phyloP scores from a whole-genome alignment of 2,888 invertebrate genomes.

The Hyposoter dolosus region DNA sequence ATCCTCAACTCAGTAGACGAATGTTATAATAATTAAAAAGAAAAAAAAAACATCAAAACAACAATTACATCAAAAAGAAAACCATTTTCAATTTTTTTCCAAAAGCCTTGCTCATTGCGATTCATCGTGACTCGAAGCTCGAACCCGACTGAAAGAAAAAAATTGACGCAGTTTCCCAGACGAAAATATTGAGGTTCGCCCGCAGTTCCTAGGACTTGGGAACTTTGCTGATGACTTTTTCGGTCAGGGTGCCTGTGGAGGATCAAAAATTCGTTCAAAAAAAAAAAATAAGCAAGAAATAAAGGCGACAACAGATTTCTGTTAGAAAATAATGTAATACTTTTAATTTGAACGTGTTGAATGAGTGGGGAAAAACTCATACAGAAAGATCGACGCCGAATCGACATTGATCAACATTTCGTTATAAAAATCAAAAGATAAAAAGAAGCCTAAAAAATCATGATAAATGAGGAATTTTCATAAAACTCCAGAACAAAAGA shows the following conservation, averaged over 20 bases:
- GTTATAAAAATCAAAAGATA: not conserved
- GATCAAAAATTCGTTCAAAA: not conserved
- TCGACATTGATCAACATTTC: not conserved
- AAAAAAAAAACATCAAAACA: slow-evolving; percentile 28
- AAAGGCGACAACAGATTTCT: not conserved
- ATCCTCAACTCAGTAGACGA: slow-evolving; percentile 60
- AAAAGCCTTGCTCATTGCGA: not conserved
- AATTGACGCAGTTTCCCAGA: too few relatives aligned
- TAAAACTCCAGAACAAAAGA: slow-evolving; percentile 2
- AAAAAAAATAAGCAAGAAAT: not conserved
- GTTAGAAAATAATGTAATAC: slow-evolving; percentile 67
- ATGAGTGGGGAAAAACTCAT: slow-evolving; percentile 29
- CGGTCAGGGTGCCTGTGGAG: not conserved
- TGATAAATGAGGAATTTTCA: slow-evolving; percentile 12
- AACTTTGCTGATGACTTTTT: not conserved
- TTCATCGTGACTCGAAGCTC: not conserved
- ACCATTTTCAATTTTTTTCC: slow-evolving; percentile 25
- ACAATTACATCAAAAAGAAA: slow-evolving; percentile 49
- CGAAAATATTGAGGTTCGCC: not conserved
- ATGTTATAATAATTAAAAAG: slow-evolving; percentile 50
- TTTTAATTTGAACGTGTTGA: slow-evolving; percentile 66
- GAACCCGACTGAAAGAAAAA: not conserved
- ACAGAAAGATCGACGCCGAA: not conserved
- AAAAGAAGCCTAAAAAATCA: not conserved
- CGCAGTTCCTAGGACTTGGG: not conserved